Conservation (phyloP, 2,888 invertebrate species). For the Zeuzera pyrina region DNA sequence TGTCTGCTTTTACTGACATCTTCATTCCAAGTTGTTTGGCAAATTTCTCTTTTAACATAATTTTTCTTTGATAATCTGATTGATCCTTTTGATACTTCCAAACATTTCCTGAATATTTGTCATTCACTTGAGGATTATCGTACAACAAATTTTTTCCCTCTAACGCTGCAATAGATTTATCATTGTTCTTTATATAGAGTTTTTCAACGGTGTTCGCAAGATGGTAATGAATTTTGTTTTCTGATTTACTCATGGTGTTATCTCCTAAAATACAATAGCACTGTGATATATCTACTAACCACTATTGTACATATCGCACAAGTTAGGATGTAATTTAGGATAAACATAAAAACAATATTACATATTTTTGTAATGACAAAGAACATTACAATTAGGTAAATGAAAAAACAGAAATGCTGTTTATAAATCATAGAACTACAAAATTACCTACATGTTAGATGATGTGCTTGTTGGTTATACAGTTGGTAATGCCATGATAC, state of each 20-base stretch:
- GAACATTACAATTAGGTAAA: no score
- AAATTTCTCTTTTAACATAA: constrained; percentile 47
- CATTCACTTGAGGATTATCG: constrained; percentile 33
- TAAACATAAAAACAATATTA: no score
- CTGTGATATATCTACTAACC: no score
- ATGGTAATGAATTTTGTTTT: constrained; percentile 38
- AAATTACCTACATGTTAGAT: no score
- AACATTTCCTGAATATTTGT: constrained; percentile 36
- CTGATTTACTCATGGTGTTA: constrained; percentile 26
- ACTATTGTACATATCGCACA: neutral
- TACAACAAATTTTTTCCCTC: constrained; percentile 51
- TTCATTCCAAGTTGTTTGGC: constrained; percentile 39
- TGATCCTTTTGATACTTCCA: constrained; percentile 44
- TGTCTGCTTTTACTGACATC: constrained; percentile 30
- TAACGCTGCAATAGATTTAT: constrained; percentile 56
- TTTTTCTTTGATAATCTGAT: constrained; percentile 37
- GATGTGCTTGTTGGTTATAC: no score
- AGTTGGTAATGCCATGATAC: no score
- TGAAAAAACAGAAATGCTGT: no score
- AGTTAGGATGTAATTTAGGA: neutral
- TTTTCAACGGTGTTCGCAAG: constrained; percentile 43
- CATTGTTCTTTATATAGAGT: constrained; percentile 54
- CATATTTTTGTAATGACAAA: no score
- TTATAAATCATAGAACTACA: no score
- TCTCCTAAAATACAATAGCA: constrained; percentile 56